Evolutionary conservation across 2,113 vertebrate genomes (phyloP).

Genomic region (Plecotus auritus): DNA sequence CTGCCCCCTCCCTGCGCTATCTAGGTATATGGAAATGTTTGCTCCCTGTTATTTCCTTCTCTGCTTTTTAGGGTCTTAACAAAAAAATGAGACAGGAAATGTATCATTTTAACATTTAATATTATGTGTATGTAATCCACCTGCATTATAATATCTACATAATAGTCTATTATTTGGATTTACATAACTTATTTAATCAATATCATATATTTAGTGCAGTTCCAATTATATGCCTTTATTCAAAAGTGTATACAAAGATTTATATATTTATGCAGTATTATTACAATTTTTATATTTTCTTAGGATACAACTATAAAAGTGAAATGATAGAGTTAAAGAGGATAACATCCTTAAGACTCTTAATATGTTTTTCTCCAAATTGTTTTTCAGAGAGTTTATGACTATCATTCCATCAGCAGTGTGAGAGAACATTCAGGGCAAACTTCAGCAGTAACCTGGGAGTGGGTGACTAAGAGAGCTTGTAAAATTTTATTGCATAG

Average conservation of each 20-base stretch:
- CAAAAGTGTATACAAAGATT: neutral
- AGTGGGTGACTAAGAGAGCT: neutral
- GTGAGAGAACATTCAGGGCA: neutral
- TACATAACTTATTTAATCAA: neutral
- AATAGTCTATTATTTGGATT: slow-evolving; percentile 6
- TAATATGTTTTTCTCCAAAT: neutral
- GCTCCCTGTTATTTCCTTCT: neutral
- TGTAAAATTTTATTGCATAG: slow-evolving; percentile 33
- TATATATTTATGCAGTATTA: neutral
- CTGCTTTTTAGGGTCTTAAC: neutral
- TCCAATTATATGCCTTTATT: neutral
- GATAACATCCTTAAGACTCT: neutral
- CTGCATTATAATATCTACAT: neutral
- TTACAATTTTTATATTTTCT: neutral
- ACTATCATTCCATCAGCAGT: neutral
- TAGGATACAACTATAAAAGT: neutral
- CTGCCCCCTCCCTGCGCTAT: neutral
- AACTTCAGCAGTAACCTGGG: neutral
- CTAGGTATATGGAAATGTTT: neutral
- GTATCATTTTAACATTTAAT: neutral
- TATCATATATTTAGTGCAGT: neutral
- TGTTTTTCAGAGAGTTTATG: slow-evolving; percentile 10
- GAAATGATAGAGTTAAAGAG: neutral
- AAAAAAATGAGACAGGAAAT: slow-evolving; percentile 12
- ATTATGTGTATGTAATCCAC: neutral